phyloP scores from a whole-genome alignment of 2,888 invertebrate genomes.

The Chelonus formosanus region DNA sequence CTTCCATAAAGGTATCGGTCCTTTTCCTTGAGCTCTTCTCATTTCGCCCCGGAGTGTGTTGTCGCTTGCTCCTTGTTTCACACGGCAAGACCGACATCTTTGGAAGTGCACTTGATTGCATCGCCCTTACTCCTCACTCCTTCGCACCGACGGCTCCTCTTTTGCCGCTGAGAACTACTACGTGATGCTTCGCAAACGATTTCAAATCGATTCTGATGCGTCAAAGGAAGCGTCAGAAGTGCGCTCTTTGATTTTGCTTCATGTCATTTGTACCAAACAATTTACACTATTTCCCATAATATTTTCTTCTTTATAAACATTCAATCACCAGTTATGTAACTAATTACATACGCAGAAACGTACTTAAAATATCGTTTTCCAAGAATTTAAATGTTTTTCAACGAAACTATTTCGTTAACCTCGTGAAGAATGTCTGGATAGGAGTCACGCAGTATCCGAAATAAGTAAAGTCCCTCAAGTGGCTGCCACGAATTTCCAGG shows the following conservation, averaged over 20 bases:
- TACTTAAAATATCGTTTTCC: not conserved
- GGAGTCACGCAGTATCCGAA: conserved; percentile 2
- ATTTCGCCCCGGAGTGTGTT: conserved; percentile 19
- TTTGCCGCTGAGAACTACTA: conserved; percentile 19
- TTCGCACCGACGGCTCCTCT: conserved; percentile 22
- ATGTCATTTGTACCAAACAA: too few relatives aligned
- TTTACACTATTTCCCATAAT: too few relatives aligned
- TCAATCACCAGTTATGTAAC: not conserved
- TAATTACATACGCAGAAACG: not conserved
- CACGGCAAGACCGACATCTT: conserved; percentile 32
- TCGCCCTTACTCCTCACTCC: conserved; percentile 14
- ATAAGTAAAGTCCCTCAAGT: conserved; percentile 18
- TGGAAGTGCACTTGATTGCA: conserved; percentile 31
- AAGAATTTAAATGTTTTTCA: not conserved
- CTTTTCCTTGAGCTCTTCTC: conserved; percentile 23
- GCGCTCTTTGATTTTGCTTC: not conserved
- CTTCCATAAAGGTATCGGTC: conserved; percentile 47
- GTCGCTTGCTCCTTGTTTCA: conserved; percentile 21
- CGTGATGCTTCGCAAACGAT: conserved; percentile 28
- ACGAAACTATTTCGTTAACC: conserved; percentile 8
- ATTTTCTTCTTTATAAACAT: too few relatives aligned
- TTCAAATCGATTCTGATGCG: conserved; percentile 17
- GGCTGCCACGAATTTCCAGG: conserved; percentile 22
- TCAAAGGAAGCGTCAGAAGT: conserved; percentile 15
- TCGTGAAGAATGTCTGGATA: conserved; percentile 10